phyloP scores from a whole-genome alignment of 2,888 invertebrate species.

The Patella pellucida region DNA sequence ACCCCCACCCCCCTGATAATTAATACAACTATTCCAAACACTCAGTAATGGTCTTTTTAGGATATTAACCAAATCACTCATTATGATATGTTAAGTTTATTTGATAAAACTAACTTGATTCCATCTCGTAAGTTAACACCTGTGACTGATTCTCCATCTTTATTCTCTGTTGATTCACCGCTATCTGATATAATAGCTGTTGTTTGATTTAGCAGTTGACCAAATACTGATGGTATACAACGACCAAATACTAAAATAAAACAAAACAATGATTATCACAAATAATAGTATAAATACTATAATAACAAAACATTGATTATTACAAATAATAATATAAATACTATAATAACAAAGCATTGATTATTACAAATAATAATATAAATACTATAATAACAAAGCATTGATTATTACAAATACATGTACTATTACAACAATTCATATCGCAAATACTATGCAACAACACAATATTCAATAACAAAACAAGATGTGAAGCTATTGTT shows the following conservation, averaged over 20 bases:
- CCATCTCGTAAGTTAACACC: constrained; percentile 71
- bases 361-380: too few relatives aligned
- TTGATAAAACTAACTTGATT: constrained; percentile 49
- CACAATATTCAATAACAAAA: too few relatives aligned
- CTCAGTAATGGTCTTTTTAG: too few relatives aligned
- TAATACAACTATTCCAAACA: too few relatives aligned
- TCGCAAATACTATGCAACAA: background rate
- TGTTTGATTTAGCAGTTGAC: constrained; percentile 42
- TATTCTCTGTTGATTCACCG: constrained; percentile 33
- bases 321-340: background rate
- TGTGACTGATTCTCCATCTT: constrained; percentile 54
- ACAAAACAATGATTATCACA: background rate
- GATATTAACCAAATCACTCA: too few relatives aligned
- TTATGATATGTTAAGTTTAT: too few relatives aligned
- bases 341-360: background rate
- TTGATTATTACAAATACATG: background rate
- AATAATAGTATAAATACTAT: background rate
- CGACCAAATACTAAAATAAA: constrained; percentile 73
- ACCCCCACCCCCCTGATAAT: too few relatives aligned
- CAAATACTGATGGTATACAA: constrained; percentile 74
- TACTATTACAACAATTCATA: background rate
- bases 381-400: background rate
- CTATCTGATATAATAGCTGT: constrained; percentile 42
- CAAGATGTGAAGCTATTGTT: too few relatives aligned
- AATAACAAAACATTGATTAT: background rate